Evolutionary conservation across 2,113 vertebrate genomes (phyloP), one percentile per base, ranked within the genome.

Genomic region (Colaptes auratus): DNA sequence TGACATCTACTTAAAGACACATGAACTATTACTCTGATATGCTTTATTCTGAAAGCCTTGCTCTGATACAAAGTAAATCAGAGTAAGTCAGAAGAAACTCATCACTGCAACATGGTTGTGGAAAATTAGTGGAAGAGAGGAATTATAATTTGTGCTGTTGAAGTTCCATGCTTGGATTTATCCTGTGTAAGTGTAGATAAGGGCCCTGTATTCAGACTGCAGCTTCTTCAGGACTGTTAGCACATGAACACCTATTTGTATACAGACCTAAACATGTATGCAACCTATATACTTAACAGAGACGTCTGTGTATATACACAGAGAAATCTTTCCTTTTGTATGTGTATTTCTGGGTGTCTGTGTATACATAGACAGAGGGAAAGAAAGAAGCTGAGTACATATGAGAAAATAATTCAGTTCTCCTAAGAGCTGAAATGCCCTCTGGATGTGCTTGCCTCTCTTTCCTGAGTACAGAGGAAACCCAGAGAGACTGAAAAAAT

Each of bases 391-490:
- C 1, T 48, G 76, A 91, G 28, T 63, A 56, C 19, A 23, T 52
- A 17, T 21, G 10, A 92, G 60, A 35, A 93, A 88, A 88, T 64
- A 93, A 77, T 83, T 88, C 24, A 48, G 39, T 67, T 72, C 80
- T 92, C 59, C 71, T 67, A 74, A 81, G 39, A 88, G 74, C 61
- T 65, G 44, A 88, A 95, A 82, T 84, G 70, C 58, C 61, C 73
- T 84, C 53, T 92, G 76, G 53, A 90, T 90, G 36, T 65, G 53
- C 50, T 86, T 1, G 2, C 33, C 30, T 64, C 50, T 65, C 80
- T 86, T 90, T 92, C 30, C 58, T 48, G 78, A 72, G 36, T 35
- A 83, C 58, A 84, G 75, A 88, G 52, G 25, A 96, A 93, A 88
- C 31, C 76, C 33, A 86, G 30, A n/a, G 69, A 92, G 80, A 59